These are phyloP conservation scores for Crocuta crocuta DNA, from an alignment of 2,113 vertebrate species.

Conservation along the genomic window DNA sequence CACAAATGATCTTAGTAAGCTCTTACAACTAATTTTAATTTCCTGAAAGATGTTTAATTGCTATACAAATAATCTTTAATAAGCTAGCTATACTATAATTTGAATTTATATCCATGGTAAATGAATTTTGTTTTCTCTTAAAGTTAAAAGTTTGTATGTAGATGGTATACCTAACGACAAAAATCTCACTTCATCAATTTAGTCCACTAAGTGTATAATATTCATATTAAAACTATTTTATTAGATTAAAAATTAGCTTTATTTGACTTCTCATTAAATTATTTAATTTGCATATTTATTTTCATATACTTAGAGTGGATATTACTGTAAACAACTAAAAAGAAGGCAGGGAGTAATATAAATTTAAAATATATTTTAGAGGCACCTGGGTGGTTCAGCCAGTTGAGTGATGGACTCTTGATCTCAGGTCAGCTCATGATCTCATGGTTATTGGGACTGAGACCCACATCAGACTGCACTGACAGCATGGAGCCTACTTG, in stretches of 20 bases:
- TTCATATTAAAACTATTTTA: slow-evolving; percentile 50
- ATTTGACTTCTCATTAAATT: slow-evolving; percentile 29
- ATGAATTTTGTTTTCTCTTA: slow-evolving; percentile 21
- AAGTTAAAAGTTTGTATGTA: background rate
- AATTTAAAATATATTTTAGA: background rate
- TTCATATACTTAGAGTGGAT: background rate
- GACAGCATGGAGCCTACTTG: too few relatives aligned
- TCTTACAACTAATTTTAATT: slow-evolving; percentile 54
- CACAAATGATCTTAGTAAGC: slow-evolving; percentile 38
- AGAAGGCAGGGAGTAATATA: background rate
- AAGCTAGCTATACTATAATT: background rate
- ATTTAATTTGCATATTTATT: slow-evolving; percentile 46
- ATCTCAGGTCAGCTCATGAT: background rate
- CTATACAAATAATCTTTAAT: background rate
- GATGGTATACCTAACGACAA: background rate
- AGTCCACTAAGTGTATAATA: background rate
- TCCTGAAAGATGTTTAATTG: background rate
- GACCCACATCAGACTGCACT: too few relatives aligned
- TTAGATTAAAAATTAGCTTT: slow-evolving; percentile 48
- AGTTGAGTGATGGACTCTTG: background rate
- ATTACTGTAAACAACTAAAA: slow-evolving; percentile 31
- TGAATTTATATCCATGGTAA: background rate
- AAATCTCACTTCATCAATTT: slow-evolving; percentile 5
- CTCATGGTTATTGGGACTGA: too few relatives aligned
- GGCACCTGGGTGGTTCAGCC: background rate